Conservation (phyloP, 1,140 invertebrate species). For the Drosophila simulans region DNA sequence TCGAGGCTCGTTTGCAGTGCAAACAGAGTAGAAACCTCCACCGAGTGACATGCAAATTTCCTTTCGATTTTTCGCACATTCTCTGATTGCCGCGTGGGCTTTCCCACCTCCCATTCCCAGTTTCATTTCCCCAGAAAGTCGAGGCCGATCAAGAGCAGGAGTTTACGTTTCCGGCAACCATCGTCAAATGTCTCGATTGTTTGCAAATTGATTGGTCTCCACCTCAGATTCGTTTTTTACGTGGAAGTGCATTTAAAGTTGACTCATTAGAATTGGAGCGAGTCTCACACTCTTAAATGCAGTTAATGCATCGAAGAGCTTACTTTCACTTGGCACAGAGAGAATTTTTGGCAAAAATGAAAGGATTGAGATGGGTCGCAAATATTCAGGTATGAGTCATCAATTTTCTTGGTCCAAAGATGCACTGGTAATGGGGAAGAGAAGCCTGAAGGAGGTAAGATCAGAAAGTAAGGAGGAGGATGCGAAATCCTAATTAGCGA, state of each 20-base stretch:
- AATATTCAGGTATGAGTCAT: constrained; percentile 42
- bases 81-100: constrained; percentile 61
- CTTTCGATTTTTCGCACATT: constrained; percentile 80
- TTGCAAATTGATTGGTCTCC: constrained; percentile 60
- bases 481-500: constrained; percentile 56
- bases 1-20: constrained; percentile 48
- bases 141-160: constrained; percentile 47
- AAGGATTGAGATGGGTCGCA: constrained; percentile 50
- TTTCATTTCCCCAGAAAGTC: constrained; percentile 21
- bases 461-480: constrained; percentile 11
- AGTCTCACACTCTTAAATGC: not conserved
- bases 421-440: constrained; percentile 8
- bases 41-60: constrained; percentile 80
- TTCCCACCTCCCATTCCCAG: constrained; percentile 6
- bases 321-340: constrained; percentile 66
- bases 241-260: constrained; percentile 15
- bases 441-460: constrained; percentile 7
- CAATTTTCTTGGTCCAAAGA: constrained; percentile 16
- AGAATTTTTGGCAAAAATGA: constrained; percentile 31
- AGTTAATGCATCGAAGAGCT: constrained; percentile 9
- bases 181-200: constrained; percentile 50
- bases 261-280: constrained; percentile 60
- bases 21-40: constrained; percentile 44
- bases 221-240: constrained; percentile 16
- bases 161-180: constrained; percentile 79